phyloP scores from a whole-genome alignment of 2,797 vertebrate genomes.

The Xyrichtys novacula region DNA sequence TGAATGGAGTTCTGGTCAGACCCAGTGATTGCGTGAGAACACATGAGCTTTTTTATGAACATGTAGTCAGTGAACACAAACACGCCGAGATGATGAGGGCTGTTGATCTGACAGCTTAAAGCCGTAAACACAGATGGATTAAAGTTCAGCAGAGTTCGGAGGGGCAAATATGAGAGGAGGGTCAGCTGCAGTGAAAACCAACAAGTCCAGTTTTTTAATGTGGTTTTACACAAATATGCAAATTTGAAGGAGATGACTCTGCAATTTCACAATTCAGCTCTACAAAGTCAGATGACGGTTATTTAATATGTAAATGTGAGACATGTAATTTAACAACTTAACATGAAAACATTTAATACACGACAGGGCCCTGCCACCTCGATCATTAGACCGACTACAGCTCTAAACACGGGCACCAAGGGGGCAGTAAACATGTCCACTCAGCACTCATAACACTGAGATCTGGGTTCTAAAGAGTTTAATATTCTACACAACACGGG shows the following conservation, averaged over 20 bases:
- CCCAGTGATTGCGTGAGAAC: no score
- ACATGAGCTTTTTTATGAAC: background rate
- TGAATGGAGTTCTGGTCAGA: no score
- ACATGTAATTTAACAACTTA: conserved; percentile 13
- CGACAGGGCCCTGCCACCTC: conserved; percentile 37
- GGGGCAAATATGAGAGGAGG: conserved; percentile 19
- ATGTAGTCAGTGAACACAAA: conserved; percentile 40
- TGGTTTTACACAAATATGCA: conserved; percentile 14
- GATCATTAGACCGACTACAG: conserved; percentile 5
- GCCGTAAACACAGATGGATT: conserved; percentile 32
- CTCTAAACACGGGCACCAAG: conserved; percentile 14
- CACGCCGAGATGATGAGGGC: conserved; percentile 25
- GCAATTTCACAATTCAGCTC: conserved; percentile 2
- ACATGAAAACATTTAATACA: conserved; percentile 30
- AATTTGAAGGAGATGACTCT: background rate
- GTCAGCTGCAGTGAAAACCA: conserved; percentile 5
- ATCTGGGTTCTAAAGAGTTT: conserved; percentile 29
- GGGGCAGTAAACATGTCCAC: conserved; percentile 7
- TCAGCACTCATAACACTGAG: conserved; percentile 3
- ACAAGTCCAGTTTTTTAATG: no score
- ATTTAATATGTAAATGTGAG: background rate
- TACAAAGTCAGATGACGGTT: conserved; percentile 1
- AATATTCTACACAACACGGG: conserved; percentile 39
- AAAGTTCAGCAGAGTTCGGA: conserved; percentile 36
- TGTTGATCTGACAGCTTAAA: conserved; percentile 49